Evolutionary conservation across 1,140 invertebrate species (phyloP), one percentile per base, ranked within the genome.

Genomic region (Holcopasites calliopsidis): DNA sequence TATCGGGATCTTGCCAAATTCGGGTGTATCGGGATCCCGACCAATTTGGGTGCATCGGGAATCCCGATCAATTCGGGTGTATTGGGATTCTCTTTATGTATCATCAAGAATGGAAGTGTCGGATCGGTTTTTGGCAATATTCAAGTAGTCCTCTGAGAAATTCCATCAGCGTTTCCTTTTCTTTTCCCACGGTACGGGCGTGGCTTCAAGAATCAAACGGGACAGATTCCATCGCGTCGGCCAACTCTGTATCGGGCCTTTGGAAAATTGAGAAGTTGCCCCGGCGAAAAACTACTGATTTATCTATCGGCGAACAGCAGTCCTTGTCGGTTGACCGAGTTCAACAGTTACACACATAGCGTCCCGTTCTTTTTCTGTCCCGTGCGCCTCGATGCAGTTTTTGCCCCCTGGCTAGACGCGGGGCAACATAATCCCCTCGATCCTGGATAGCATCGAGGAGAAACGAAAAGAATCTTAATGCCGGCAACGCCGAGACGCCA

Each of bases 181-280:
- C 54, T 50, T 49, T 26, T 47, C 40, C 16, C 13, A 13, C 11
- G 21, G 13, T 21, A 50, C 13, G n/a, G 8, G 10, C 28, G 42
- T 16, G 35, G 42, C 55, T 33, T 42, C 38, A 26, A 66, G 47
- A 57, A 66, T 54, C 62, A 33, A n/a, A n/a, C 50, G 33, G 49
- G 31, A 38, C 28, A 60, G 57, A 60, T 10, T n/a, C 13, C 13
- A 16, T n/a, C 23, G 16, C 3, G 16, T 61, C 33, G 11, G 49
- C 54, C 40, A 55, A 13, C 33, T 33, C 55, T 42, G 72, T 54
- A 62, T 71, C 62, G 28, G 28, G 28, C 26, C 26, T 69, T 33
- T 40, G 31, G 79, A 66, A 52, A 81, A 81, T 71, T 55, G 71
- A 80, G 79, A 79, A 80, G 80, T 81, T 50, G 60, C 44, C 33